These are phyloP conservation scores for Parazoanthus darwini DNA, from an alignment of 92 coral and sea anemone species.

Conservation along the genomic window DNA sequence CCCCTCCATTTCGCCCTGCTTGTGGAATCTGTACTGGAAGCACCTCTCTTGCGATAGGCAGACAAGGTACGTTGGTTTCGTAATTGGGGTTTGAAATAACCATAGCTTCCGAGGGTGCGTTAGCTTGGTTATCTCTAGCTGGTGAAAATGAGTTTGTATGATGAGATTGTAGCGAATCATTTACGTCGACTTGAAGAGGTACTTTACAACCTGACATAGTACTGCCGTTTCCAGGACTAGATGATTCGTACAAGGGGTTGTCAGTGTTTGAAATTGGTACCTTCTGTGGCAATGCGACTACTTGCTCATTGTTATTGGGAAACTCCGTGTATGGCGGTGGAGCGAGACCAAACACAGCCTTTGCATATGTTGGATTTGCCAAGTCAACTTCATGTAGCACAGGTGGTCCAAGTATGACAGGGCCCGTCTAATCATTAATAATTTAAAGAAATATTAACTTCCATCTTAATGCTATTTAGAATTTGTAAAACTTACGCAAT, in stretches of 20 bases:
- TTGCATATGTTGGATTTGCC: constrained; percentile 11
- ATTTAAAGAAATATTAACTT: no score
- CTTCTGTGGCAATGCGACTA: constrained; percentile 10
- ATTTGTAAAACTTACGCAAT: no score
- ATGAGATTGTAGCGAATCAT: not conserved
- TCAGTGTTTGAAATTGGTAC: not conserved
- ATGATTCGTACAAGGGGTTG: constrained; percentile 5
- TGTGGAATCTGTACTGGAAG: not conserved
- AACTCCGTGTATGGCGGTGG: constrained; percentile 5
- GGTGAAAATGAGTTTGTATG: not conserved
- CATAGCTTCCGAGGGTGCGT: not conserved
- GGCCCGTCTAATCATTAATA: not conserved
- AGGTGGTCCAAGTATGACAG: not conserved
- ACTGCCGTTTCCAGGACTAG: not conserved
- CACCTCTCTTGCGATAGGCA: not conserved
- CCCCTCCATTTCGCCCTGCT: not conserved
- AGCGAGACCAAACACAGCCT: not conserved
- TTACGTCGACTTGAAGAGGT: not conserved
- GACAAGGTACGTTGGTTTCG: not conserved
- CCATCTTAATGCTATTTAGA: no score
- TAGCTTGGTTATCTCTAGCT: not conserved
- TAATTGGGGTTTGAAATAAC: not conserved
- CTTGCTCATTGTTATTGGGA: not conserved
- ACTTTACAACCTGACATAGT: not conserved
- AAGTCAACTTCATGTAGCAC: constrained; percentile 3